Percentiles rank a stretch among this genome's conserved stretches.
These are phyloP conservation scores for Plebejus anna DNA, from an alignment of 2,888 invertebrate species.

Conservation along the genomic window DNA sequence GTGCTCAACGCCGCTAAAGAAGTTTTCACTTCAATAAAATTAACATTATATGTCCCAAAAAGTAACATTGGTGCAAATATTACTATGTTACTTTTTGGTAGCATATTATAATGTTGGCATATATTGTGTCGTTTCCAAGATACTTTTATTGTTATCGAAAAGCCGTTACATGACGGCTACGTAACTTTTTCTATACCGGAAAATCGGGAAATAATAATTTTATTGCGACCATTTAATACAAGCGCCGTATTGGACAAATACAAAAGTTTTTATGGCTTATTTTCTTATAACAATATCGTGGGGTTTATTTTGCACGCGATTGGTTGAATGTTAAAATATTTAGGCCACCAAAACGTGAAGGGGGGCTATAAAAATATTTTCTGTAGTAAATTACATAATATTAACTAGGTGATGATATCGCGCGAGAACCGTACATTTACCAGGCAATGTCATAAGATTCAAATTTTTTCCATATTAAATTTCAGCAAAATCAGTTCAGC, in stretches of 20 bases:
- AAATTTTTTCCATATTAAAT: too few relatives aligned
- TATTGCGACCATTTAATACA: constrained; percentile 10
- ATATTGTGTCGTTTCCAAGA: background rate
- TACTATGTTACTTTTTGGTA: too few relatives aligned
- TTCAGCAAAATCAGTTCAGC: too few relatives aligned
- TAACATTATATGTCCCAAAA: too few relatives aligned
- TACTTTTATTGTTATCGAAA: constrained; percentile 18
- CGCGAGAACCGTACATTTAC: too few relatives aligned
- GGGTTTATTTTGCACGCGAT: background rate
- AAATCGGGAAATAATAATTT: constrained; percentile 18
- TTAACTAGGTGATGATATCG: too few relatives aligned
- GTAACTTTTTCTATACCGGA: background rate
- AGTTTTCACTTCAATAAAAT: too few relatives aligned
- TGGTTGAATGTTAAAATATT: background rate
- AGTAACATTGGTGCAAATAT: too few relatives aligned
- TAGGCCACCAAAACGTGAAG: background rate
- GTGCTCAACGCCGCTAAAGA: too few relatives aligned
- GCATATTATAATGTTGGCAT: too few relatives aligned
- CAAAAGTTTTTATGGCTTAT: constrained; percentile 2
- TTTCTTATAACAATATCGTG: constrained; percentile 1
- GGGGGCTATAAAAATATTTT: background rate
- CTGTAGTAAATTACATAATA: background rate
- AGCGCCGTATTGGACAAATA: constrained; percentile 4
- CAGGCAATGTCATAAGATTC: too few relatives aligned
- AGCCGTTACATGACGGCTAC: constrained; percentile 1